Conservation (phyloP, 2,113 vertebrate genomes). For the Terrapene triunguis region DNA sequence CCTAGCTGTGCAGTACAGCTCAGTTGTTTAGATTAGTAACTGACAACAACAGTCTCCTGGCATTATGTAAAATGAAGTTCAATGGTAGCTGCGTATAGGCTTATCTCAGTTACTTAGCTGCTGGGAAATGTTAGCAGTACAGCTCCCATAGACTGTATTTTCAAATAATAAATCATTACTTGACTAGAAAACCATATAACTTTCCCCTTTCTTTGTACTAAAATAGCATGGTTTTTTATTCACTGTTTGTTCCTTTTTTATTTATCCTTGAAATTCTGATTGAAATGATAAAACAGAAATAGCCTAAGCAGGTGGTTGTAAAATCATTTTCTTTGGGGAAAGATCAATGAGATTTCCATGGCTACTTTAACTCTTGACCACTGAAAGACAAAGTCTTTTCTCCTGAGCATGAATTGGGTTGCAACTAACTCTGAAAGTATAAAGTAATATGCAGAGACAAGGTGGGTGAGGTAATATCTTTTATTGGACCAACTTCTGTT, state of each 20-base stretch:
- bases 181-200: constrained; percentile 41
- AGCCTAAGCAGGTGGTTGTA: constrained; percentile 4
- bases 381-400: not conserved
- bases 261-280: constrained; percentile 30
- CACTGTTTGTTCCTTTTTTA: constrained; percentile 51
- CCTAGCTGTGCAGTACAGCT: not conserved
- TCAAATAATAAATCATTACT: constrained; percentile 54
- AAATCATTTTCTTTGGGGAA: not conserved
- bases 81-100: not conserved
- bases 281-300: constrained; percentile 40
- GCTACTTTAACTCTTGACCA: not conserved
- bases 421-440: not conserved
- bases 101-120: constrained; percentile 1
- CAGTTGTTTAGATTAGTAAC: not conserved
- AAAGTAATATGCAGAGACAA: not conserved
- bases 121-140: not conserved
- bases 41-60: not conserved
- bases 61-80: not conserved
- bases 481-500: not conserved
- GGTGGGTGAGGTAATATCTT: not conserved
- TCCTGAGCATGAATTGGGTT: not conserved
- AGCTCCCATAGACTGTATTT: not conserved
- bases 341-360: not conserved
- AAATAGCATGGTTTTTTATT: constrained; percentile 27
- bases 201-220: not conserved